Base-by-base conservation (phyloP, 2,113 vertebrate genomes). In the Crotophaga sulcirostris region DNA sequence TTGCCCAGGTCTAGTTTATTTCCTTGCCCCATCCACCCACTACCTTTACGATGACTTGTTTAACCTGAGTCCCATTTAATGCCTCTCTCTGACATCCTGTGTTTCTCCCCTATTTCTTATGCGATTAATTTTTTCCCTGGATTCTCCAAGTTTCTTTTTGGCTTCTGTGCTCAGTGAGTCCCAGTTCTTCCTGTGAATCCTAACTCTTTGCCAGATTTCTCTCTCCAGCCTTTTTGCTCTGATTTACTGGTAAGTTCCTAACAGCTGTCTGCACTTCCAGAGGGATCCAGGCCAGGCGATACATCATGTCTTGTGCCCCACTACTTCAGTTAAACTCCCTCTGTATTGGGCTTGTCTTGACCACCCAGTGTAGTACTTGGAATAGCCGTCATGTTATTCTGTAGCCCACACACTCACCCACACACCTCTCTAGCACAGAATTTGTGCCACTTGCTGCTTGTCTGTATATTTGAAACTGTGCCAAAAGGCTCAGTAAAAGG, bases 1-100 rank as follows among this genome's bases (percentile, higher is more conserved):
- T 86, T 92, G 51, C 36, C 36, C 58, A 88, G 29, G 86, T 83
- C 91, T 90, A 31, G 75, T 80, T 92, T 89, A 23, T 67, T 96
- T 96, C 84, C 84, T 87, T 92, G 47, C 38, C n/a, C 10, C 44
- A 72, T 2, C 11, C 14, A n/a, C 75, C 42, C 58, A 58, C 34
- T 72, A 34, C 38, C 62, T 93, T 90, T 56, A 33, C 76, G 66
- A 19, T 74, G 62, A 59, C 49, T 73, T 72, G 3, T 68, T 89
- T 44, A 49, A 29, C 40, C 63, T 55, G 68, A 25, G 72, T 77
- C 40, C 36, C 31, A 33, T 25, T 70, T 89, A 36, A 66, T 68
- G 29, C 24, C 66, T 84, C 38, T 34, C 26, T 63, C 25, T 87
- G 45, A 56, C 49, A 85, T 90, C 82, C 85, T 92, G 78, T 87